Percentiles rank a stretch among this genome's conserved stretches.
These are phyloP conservation scores for Varanus komodoensis DNA, from an alignment of 2,113 vertebrate species.

Conservation along the genomic window DNA sequence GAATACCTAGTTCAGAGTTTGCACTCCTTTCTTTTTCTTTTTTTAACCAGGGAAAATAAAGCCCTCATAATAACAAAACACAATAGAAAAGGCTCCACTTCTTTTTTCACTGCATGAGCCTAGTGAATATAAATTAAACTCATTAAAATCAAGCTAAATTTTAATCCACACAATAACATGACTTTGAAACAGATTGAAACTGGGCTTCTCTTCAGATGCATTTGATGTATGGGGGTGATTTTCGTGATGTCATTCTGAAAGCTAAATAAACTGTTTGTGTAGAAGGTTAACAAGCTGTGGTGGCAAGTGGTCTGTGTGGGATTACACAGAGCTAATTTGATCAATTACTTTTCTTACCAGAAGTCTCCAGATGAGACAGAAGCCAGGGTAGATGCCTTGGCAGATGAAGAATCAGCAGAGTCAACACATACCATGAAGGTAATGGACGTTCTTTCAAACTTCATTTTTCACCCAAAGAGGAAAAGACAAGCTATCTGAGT, in stretches of 20 bases:
- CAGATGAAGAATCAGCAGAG: slow-evolving; percentile 83
- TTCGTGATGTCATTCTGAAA: slow-evolving; percentile 77
- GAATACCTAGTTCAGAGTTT: not conserved
- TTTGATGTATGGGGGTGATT: slow-evolving; percentile 72
- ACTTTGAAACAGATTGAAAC: slow-evolving; percentile 58
- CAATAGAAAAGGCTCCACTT: not conserved
- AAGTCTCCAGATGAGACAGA: slow-evolving; percentile 83
- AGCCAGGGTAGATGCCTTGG: slow-evolving; percentile 80
- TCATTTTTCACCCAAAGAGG: slow-evolving; percentile 82
- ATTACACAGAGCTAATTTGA: slow-evolving; percentile 81
- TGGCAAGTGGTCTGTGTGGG: slow-evolving; percentile 67
- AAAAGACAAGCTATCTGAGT: slow-evolving; percentile 74
- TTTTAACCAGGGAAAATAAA: not conserved
- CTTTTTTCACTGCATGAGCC: not conserved
- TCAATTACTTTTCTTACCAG: slow-evolving; percentile 81
- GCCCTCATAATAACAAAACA: not conserved
- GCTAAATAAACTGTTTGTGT: slow-evolving; percentile 79
- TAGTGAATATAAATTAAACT: slow-evolving; percentile 44
- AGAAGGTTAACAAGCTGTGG: slow-evolving; percentile 78
- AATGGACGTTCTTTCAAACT: slow-evolving; percentile 85
- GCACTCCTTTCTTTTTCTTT: slow-evolving; percentile 21
- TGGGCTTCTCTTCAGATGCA: slow-evolving; percentile 54
- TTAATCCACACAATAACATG: slow-evolving; percentile 41
- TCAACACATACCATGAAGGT: slow-evolving; percentile 79
- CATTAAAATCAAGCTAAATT: slow-evolving; percentile 32